Conservation (phyloP, 2,797 vertebrate species). For the Myotis vivesi region DNA sequence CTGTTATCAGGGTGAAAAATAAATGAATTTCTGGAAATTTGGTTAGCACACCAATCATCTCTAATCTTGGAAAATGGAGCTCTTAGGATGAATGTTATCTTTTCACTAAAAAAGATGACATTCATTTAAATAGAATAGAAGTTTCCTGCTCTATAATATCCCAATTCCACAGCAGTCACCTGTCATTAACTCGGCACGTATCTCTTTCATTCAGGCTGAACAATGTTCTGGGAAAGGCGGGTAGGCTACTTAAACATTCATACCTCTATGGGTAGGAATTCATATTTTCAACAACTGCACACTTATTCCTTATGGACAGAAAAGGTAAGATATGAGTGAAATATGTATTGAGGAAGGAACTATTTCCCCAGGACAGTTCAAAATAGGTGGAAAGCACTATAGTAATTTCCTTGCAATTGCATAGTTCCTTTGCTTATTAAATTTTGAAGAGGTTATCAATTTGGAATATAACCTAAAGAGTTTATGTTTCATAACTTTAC, state of each 20-base stretch:
- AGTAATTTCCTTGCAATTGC: conserved; percentile 64
- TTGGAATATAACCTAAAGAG: conserved; percentile 83
- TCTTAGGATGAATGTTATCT: conserved; percentile 49
- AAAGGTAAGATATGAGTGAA: conserved; percentile 43
- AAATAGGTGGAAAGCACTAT: conserved; percentile 63
- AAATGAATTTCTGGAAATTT: conserved; percentile 32
- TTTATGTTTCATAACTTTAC: conserved; percentile 84
- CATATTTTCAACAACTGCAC: conserved; percentile 50
- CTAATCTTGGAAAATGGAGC: conserved; percentile 44
- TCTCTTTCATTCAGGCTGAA: conserved; percentile 43
- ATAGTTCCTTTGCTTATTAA: conserved; percentile 73
- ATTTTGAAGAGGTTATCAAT: conserved; percentile 82
- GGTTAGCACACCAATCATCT: neutral
- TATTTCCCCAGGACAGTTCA: conserved; percentile 57
- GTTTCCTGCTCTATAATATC: neutral
- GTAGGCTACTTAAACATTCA: conserved; percentile 59
- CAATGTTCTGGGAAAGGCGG: conserved; percentile 19
- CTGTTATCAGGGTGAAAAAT: neutral
- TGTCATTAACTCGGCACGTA: conserved; percentile 41
- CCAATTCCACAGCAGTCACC: conserved; percentile 37
- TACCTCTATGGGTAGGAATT: conserved; percentile 12
- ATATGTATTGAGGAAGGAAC: conserved; percentile 9
- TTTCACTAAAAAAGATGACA: conserved; percentile 50
- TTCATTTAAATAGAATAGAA: conserved; percentile 60
- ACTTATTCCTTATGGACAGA: conserved; percentile 47